Base-by-base conservation (phyloP, 2,797 vertebrate genomes). In the Pipistrellus pygmaeus region DNA sequence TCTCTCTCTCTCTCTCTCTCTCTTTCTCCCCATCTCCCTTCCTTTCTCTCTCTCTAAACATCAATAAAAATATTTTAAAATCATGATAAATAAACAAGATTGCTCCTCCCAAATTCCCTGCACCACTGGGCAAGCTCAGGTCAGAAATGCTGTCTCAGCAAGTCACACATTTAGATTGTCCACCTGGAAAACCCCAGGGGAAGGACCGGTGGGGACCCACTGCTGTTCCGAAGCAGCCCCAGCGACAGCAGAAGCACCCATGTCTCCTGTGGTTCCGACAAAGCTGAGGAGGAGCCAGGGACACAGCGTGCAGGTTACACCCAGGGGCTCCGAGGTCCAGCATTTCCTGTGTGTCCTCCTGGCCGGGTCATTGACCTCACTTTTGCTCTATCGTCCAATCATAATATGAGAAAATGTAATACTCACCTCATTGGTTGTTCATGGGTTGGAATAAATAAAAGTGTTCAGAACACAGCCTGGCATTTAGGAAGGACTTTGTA, bases 301-400 rank as follows among this genome's bases (percentile, higher is more conserved):
- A 10, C 35, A 12, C 2, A 0, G 9, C 0, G 1, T 0, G 3
- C 2, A 51, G 80, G 48, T 3, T 25, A 27, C 35, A 48, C 4
- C 6, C 35, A 68, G 38, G 6, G 3, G 15, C 35, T 51, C 23
- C 75, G 12, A 35, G 9, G 7, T 27, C 32, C 14, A n/a, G 17
- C 55, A 46, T 21, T 55, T 8, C 8, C 51, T 62, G 2, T 2
- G 9, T 62, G 69, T 14, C 17, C 10, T 25, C 35, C 57, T 35
- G 27, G 32, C 41, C 18, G 12, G 23, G 27, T 69, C 18, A 2
- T 13, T 35, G 18, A 57, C 32, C 13, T 11, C 55, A 32, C 46
- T 66, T 32, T 46, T 25, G 18, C 55, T 64, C 78, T 80, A 18
- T 20, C 60, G 44, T 77, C 44, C 15, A 48, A 3, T 13, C 48